Percentiles rank a stretch among this genome's conserved stretches.
Evolutionary conservation across 2,113 vertebrate species (phyloP).

Genomic region (Xerus inauris): DNA sequence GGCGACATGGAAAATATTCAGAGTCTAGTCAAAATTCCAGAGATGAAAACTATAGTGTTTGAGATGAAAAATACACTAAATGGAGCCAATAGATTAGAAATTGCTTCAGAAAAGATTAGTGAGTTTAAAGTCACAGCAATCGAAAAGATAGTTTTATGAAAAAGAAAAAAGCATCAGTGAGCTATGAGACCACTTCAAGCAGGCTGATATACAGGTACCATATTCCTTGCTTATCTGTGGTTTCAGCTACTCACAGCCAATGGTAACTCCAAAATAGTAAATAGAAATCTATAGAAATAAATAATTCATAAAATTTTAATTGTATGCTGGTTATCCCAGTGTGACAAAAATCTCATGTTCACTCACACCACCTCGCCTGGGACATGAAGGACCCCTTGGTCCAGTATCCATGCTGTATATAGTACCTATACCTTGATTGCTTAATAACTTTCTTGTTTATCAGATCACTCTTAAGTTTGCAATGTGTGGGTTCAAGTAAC

Average conservation of each 20-base stretch:
- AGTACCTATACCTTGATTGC: not conserved
- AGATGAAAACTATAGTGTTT: not conserved
- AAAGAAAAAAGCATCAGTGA: not conserved
- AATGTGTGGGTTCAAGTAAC: not conserved
- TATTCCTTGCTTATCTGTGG: not conserved
- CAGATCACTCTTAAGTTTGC: not conserved
- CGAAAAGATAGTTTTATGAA: not conserved
- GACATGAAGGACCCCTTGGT: not conserved
- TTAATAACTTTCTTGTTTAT: not conserved
- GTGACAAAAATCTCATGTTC: not conserved
- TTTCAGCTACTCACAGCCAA: not conserved
- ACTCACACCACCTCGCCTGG: not conserved
- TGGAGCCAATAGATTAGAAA: not conserved
- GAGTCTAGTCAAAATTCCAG: not conserved
- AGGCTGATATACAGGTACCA: too few species aligned
- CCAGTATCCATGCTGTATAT: not conserved
- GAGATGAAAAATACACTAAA: constrained; percentile 22
- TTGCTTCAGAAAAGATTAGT: not conserved
- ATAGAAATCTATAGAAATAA: not conserved
- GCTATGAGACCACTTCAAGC: not conserved
- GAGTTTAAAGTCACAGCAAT: not conserved
- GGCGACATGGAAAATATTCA: not conserved
- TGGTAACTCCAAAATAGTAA: not conserved
- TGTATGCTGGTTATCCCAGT: too few species aligned
- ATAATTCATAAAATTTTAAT: not conserved